Percentiles rank a stretch among this genome's conserved stretches.
phyloP scores from a whole-genome alignment of 2,113 vertebrate species.

The Mungos mungo region DNA sequence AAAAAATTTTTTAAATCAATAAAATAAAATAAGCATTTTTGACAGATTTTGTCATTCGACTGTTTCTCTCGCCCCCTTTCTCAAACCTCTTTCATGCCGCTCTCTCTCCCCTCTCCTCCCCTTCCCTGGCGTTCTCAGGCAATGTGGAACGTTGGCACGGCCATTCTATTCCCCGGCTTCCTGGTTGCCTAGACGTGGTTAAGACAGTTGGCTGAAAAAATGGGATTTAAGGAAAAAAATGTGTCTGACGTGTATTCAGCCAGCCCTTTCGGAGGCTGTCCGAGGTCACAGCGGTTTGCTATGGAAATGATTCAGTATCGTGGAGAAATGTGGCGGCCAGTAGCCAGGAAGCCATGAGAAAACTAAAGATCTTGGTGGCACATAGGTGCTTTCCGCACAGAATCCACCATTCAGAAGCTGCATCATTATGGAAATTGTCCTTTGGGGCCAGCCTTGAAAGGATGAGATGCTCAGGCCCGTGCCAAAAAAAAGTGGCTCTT shows the following conservation, averaged over 20 bases:
- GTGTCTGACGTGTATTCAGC: not conserved
- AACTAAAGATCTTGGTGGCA: not conserved
- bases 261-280: not conserved
- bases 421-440: not conserved
- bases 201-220: not conserved
- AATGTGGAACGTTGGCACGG: rapidly evolving
- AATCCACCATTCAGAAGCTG: not conserved
- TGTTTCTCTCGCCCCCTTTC: not conserved
- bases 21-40: too few relatives aligned
- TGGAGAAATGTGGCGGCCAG: not conserved
- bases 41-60: not conserved
- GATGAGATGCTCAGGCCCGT: not conserved
- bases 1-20: too few relatives aligned
- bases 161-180: not conserved
- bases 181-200: slow-evolving; percentile 20
- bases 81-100: not conserved
- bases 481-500: not conserved
- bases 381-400: not conserved
- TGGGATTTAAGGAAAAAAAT: not conserved
- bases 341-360: rapidly evolving
- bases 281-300: not conserved
- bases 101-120: not conserved
- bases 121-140: not conserved
- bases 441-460: not conserved
- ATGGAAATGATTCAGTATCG: not conserved